phyloP scores from a whole-genome alignment of 2,113 vertebrate genomes.

The Oncorhynchus kisutch region DNA sequence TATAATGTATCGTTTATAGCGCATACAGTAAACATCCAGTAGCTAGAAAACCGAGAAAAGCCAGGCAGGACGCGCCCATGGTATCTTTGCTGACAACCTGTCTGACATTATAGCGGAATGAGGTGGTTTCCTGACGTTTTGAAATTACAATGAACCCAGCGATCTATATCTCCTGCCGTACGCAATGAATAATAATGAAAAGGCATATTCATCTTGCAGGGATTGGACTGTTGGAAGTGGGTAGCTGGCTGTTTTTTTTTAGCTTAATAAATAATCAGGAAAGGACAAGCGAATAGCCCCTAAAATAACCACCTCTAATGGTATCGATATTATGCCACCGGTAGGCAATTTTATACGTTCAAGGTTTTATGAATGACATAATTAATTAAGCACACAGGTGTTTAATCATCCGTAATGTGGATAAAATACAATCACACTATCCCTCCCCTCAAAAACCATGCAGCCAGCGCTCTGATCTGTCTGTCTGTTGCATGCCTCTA shows the following conservation, averaged over 20 bases:
- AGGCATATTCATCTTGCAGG: no score
- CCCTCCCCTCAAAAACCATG: not conserved
- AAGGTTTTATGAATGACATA: not conserved
- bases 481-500: not conserved
- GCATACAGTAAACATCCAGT: no score
- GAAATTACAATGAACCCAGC: not conserved
- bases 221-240: no score
- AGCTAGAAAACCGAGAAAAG: not conserved
- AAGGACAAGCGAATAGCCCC: no score
- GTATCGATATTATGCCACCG: no score
- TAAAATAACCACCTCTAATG: no score
- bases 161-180: no score
- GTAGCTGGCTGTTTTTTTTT: no score
- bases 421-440: not conserved
- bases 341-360: not conserved
- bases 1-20: no score
- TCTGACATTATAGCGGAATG: slow-evolving; percentile 9
- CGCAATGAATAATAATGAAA: no score
- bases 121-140: slow-evolving; percentile 16
- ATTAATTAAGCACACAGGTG: not conserved
- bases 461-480: not conserved
- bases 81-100: slow-evolving; percentile 13
- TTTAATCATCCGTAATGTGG: not conserved
- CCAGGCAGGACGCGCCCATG: slow-evolving; percentile 63
- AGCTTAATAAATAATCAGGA: no score